Conservation (phyloP, 2,113 vertebrate species). For the Pomatostomus ruficeps region DNA sequence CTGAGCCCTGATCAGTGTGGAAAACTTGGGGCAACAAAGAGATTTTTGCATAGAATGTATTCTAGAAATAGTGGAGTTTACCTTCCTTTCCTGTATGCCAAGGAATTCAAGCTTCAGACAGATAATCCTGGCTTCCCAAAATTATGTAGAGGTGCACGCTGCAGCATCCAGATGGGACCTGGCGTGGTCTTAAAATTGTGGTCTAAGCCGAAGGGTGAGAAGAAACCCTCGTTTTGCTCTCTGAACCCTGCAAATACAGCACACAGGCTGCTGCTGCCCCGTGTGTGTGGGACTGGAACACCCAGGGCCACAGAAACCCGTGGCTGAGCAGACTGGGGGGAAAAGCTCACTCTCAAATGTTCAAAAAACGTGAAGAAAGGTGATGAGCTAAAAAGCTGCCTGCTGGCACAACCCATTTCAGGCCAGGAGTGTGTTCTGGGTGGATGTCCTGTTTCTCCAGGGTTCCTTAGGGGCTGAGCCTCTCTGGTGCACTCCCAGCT, state of each 20-base stretch:
- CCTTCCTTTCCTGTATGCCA: not conserved
- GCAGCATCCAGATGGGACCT: not conserved
- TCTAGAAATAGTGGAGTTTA: not conserved
- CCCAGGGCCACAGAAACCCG: not conserved
- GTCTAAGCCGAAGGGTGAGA: not conserved
- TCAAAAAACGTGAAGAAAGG: not conserved
- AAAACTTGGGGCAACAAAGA: not conserved
- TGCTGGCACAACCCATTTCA: not conserved
- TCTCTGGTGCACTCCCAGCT: not conserved
- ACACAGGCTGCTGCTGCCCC: fast-evolving
- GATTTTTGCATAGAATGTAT: not conserved
- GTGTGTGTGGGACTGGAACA: too few relatives aligned
- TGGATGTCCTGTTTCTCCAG: not conserved
- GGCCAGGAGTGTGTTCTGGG: not conserved
- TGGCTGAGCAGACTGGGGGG: not conserved
- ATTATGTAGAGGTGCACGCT: fast-evolving
- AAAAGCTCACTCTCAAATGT: not conserved
- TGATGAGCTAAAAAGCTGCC: not conserved
- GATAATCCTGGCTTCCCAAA: not conserved
- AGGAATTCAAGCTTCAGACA: not conserved
- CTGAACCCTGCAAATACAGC: not conserved
- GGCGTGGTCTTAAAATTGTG: not conserved
- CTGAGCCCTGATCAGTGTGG: not conserved
- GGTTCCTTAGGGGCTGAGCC: not conserved
- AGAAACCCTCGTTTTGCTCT: not conserved